Evolutionary conservation across 2,888 invertebrate species (phyloP), one percentile per base, ranked within the genome.

Genomic region (Prosopocoilus inquinatus): DNA sequence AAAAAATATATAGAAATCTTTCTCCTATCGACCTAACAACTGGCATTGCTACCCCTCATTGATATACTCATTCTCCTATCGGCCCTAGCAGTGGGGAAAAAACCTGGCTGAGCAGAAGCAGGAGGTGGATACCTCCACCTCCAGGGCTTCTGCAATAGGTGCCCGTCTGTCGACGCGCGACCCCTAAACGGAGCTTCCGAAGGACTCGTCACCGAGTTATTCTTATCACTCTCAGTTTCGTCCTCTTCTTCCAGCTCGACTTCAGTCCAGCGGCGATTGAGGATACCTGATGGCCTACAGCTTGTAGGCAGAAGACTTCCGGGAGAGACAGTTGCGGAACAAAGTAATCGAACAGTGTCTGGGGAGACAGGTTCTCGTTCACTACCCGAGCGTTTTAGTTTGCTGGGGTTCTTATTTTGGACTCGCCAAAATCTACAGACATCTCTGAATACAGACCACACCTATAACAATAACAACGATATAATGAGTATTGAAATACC

Each of bases 61-160:
- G 90, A 89, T 58, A 91, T 90, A 70, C 90, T 90, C 87, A 90
- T 89, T 59, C 90, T 79, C 34, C 90, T 79, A 46, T 84, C 83
- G 0, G 84, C 81, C 2, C 79, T 79, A 58, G 80, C 78, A 4
- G 67, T 64, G 1, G 82, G 61, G 46, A 66, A 68, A 16, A 66
- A 66, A 3, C 62, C 62, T 43, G 66, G 67, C 77, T 70, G 16
- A 76, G 78, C 53, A 39, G 64, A 1, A 41, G 55, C 60, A 0
- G 81, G 80, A 7, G 81, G 81, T 15, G 80, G 80, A 67, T 81
- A 82, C 3, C 86, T 78, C 73, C 84, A 82, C 39, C 84, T 75
- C 57, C 85, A 79, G 0, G 85, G 85, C 9, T 83, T 79, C 12
- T 87, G 86, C 39, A 79, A 72, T 39, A 84, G 69, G 50, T 82